These are phyloP conservation scores for Scyliorhinus canicula DNA, from an alignment of 2,797 vertebrate genomes.

Conservation along the genomic window DNA sequence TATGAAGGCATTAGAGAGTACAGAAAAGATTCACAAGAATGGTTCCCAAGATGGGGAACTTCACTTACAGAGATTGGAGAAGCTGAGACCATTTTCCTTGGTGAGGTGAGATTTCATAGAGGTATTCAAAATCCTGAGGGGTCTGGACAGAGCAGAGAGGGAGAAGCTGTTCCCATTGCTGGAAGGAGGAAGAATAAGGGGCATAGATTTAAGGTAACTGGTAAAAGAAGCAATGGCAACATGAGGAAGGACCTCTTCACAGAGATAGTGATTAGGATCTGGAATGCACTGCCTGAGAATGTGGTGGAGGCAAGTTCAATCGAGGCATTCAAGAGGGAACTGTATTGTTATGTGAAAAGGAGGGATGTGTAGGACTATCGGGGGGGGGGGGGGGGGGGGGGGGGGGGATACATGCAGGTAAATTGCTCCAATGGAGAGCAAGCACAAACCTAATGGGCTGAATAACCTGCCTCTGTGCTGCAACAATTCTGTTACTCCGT, in stretches of 20 bases:
- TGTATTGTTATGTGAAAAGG: neutral
- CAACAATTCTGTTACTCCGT: neutral
- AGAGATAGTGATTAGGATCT: neutral
- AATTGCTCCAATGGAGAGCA: neutral
- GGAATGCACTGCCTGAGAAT: too few relatives aligned
- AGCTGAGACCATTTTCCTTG: neutral
- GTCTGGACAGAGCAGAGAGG: neutral
- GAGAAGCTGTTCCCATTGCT: neutral
- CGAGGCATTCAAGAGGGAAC: neutral
- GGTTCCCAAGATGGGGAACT: neutral
- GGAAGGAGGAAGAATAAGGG: neutral
- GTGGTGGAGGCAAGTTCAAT: too few relatives aligned
- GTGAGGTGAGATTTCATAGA: neutral
- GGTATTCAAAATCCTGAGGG: neutral
- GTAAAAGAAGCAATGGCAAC: neutral
- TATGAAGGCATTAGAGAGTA: neutral
- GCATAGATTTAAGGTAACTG: neutral
- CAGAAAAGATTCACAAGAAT: neutral
- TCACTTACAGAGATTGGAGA: neutral
- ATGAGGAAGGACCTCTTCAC: neutral
- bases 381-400: too few relatives aligned
- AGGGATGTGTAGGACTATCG: neutral
- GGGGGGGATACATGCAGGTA: neutral
- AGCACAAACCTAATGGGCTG: too few relatives aligned
- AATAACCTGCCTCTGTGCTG: neutral